These are phyloP conservation scores for Ctenodactylus gundi DNA, from an alignment of 2,113 vertebrate genomes.

Conservation along the genomic window DNA sequence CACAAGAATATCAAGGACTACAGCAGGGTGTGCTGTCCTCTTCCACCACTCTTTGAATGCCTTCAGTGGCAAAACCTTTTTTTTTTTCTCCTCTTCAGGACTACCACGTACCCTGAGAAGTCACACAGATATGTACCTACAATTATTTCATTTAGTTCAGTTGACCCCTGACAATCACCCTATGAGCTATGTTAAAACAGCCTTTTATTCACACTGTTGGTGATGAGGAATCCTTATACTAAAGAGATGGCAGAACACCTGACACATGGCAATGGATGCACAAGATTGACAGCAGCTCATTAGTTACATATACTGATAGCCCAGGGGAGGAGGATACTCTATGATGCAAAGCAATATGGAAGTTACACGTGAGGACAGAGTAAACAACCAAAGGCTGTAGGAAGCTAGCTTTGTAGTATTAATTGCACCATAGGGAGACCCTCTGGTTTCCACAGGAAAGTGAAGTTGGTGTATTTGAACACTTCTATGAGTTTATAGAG, in stretches of 20 bases:
- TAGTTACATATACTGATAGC: background rate
- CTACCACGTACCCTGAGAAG: background rate
- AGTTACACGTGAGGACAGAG: background rate
- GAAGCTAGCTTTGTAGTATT: background rate
- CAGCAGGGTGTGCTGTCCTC: background rate
- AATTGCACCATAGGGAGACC: background rate
- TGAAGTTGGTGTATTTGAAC: background rate
- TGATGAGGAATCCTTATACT: background rate
- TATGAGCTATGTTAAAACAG: background rate
- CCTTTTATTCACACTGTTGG: background rate
- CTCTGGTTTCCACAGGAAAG: background rate
- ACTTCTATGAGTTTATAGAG: background rate
- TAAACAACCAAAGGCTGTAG: background rate
- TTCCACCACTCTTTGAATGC: background rate
- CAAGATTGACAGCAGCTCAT: background rate
- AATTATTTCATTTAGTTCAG: constrained; percentile 17
- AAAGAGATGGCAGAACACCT: background rate
- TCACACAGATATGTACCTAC: background rate
- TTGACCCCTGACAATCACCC: background rate
- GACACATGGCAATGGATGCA: background rate
- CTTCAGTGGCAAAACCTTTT: background rate
- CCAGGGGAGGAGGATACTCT: background rate
- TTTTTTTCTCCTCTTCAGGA: background rate
- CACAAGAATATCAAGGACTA: background rate
- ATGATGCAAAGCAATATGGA: background rate